These are phyloP conservation scores for Oplegnathus fasciatus DNA, from an alignment of 2,113 vertebrate genomes.

Conservation along the genomic window DNA sequence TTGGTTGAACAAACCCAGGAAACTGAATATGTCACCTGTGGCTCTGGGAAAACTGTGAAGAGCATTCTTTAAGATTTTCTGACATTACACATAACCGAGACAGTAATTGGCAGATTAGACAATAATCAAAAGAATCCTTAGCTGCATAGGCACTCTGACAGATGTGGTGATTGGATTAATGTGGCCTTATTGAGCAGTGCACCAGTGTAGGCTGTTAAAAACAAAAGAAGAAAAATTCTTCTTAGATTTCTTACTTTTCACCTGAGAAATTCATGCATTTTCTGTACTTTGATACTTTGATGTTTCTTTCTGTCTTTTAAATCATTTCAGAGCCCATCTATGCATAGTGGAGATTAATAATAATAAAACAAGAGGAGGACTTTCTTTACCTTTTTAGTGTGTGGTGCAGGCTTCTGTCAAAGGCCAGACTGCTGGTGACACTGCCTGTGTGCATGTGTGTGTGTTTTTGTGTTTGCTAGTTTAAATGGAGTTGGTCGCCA, in stretches of 20 bases:
- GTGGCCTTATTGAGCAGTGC: neutral
- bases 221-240: neutral
- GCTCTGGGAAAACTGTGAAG: neutral
- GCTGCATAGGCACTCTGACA: neutral
- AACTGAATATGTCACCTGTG: neutral
- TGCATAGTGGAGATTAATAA: neutral
- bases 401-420: constrained; percentile 1
- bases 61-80: neutral
- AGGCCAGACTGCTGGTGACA: constrained; percentile 10
- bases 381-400: neutral
- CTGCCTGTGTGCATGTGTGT: neutral
- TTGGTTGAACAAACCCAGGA: neutral
- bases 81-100: neutral
- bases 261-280: too few relatives aligned
- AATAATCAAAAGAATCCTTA: neutral
- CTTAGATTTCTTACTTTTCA: too few relatives aligned
- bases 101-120: neutral
- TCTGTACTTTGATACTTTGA: too few relatives aligned
- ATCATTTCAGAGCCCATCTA: too few relatives aligned
- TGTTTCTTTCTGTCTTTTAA: too few relatives aligned
- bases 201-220: neutral
- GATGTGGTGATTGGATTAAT: constrained; percentile 14
- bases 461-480: neutral
- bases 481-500: constrained; percentile 35
- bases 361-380: neutral